phyloP scores from a whole-genome alignment of 2,797 vertebrate genomes.

The Australoheros facetus region DNA sequence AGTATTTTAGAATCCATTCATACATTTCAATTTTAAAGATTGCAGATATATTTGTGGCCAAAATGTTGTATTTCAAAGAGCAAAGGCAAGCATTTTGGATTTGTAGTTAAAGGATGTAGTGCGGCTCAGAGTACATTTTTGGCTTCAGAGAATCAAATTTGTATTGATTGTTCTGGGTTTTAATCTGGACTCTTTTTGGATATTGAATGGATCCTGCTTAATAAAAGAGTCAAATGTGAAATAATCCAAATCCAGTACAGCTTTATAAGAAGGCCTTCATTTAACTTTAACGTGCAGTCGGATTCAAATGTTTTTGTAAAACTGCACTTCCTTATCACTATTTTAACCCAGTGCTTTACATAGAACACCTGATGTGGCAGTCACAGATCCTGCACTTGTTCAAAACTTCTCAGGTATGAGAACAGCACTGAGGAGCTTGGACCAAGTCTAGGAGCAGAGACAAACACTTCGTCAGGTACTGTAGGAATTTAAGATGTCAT shows the following conservation, averaged over 20 bases:
- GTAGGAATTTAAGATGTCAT: neutral
- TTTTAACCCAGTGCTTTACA: neutral
- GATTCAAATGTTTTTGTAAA: neutral
- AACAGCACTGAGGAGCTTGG: conserved; percentile 83
- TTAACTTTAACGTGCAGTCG: neutral
- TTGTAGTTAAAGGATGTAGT: neutral
- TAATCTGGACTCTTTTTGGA: neutral
- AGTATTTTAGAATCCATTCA: neutral
- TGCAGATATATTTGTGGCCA: neutral
- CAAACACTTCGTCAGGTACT: conserved; percentile 3
- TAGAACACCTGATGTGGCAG: conserved; percentile 9
- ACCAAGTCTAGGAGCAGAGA: conserved; percentile 84
- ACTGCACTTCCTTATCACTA: neutral
- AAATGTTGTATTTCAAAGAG: neutral
- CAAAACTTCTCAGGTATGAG: conserved; percentile 79
- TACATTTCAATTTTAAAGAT: neutral
- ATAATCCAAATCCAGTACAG: neutral
- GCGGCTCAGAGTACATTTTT: neutral
- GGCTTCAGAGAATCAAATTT: neutral
- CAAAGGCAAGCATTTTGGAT: neutral
- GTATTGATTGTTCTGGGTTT: neutral
- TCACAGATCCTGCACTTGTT: conserved; percentile 81
- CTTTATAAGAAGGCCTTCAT: neutral
- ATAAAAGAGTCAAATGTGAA: neutral
- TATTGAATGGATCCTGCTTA: neutral